phyloP scores from a whole-genome alignment of 2,888 invertebrate species.

The Lutraria lutraria region DNA sequence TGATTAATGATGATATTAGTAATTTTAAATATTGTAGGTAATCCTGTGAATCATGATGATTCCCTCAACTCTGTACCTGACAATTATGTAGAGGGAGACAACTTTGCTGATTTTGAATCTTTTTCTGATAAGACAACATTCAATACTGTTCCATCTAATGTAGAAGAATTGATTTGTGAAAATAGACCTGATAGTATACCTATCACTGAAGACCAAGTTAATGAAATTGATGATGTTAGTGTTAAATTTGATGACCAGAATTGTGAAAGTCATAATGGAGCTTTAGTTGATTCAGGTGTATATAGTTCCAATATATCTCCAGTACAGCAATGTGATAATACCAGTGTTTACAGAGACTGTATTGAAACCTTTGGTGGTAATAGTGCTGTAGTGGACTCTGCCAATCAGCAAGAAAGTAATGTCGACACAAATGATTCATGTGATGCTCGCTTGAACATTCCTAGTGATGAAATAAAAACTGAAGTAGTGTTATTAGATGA shows the following conservation, averaged over 20 bases:
- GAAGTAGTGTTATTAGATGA: slow-evolving; percentile 13
- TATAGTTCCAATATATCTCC: slow-evolving; percentile 82
- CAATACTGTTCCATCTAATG: background rate
- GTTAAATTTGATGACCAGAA: background rate
- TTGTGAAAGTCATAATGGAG: slow-evolving; percentile 16
- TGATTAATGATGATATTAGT: too few relatives aligned
- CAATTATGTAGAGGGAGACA: slow-evolving; percentile 3
- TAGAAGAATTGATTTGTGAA: slow-evolving; percentile 1
- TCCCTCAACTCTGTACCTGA: background rate
- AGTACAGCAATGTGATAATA: slow-evolving; percentile 43
- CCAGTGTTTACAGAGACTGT: background rate
- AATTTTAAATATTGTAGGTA: background rate
- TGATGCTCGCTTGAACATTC: slow-evolving; percentile 1
- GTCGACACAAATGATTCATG: background rate
- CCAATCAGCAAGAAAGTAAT: background rate
- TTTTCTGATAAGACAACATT: slow-evolving; percentile 22
- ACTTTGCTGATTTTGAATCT: slow-evolving; percentile 50
- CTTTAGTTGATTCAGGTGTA: slow-evolving; percentile 78
- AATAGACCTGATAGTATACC: slow-evolving; percentile 30
- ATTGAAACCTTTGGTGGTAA: background rate
- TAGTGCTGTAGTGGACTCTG: background rate
- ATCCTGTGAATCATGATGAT: background rate
- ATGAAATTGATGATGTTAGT: background rate
- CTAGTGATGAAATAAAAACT: background rate
- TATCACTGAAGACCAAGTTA: background rate